These are phyloP conservation scores for Cherax quadricarinatus DNA, from an alignment of 1,140 invertebrate genomes.

Conservation along the genomic window DNA sequence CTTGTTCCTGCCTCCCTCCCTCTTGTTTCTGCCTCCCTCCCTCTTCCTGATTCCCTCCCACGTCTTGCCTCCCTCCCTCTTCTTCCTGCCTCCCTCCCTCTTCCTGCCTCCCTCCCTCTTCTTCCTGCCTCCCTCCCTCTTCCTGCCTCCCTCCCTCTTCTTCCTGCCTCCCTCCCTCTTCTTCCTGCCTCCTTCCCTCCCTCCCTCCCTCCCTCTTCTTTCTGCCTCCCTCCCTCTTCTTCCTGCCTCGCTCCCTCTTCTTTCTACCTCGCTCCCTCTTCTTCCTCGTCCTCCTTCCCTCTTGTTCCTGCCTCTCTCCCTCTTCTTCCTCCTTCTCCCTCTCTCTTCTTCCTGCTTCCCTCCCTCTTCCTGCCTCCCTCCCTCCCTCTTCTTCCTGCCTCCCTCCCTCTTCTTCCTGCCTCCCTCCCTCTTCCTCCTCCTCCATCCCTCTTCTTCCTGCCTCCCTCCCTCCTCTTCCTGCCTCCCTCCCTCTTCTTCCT, in stretches of 20 bases:
- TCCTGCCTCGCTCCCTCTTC: too few species aligned
- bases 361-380: background rate
- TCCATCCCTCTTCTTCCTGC: background rate
- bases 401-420: too few species aligned
- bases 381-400: background rate
- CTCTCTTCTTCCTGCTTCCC: slow-evolving; percentile 3
- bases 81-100: too few species aligned
- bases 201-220: background rate
- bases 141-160: background rate
- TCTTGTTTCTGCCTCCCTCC: background rate
- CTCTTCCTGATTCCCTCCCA: too few species aligned
- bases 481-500: too few species aligned
- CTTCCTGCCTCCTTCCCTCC: background rate
- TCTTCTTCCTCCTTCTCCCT: background rate
- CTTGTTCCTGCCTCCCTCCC: background rate
- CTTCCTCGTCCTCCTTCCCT: background rate
- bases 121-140: background rate
- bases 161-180: background rate
- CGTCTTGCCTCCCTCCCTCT: too few species aligned
- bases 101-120: too few species aligned
- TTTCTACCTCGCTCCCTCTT: background rate
- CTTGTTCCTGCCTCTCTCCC: background rate
- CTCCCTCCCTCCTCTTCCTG: background rate
- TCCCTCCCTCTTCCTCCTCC: too few species aligned
- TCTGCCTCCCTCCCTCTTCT: background rate